Percentiles rank a stretch among this genome's conserved stretches.
These are phyloP conservation scores for Cyprinella venusta DNA, from an alignment of 2,797 vertebrate species.

Conservation along the genomic window DNA sequence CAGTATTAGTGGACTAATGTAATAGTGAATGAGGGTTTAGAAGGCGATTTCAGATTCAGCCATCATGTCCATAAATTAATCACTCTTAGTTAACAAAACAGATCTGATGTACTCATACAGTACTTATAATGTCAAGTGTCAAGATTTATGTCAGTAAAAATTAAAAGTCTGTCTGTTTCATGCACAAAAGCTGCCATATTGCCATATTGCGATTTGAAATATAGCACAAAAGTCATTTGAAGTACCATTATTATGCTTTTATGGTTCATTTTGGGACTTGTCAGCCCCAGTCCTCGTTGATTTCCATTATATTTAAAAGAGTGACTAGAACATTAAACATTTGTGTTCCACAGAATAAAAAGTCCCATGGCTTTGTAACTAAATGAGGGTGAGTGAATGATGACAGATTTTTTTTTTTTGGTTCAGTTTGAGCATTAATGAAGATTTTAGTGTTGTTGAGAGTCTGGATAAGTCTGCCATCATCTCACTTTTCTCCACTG, in stretches of 20 bases:
- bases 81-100: background rate
- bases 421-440: background rate
- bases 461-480: constrained; percentile 39
- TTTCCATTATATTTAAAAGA: constrained; percentile 11
- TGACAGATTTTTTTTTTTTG: background rate
- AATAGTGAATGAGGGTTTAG: too few relatives aligned
- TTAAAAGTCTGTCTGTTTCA: background rate
- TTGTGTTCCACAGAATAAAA: background rate
- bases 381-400: background rate
- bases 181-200: background rate
- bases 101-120: background rate
- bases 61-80: background rate
- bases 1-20: too few relatives aligned
- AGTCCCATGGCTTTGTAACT: background rate
- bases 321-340: background rate
- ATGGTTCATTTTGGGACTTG: background rate
- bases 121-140: background rate
- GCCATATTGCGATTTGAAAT: background rate
- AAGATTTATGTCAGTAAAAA: background rate
- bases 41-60: too few relatives aligned
- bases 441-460: background rate
- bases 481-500: constrained; percentile 29
- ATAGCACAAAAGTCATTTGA: background rate
- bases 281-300: background rate
- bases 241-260: background rate